phyloP scores from a whole-genome alignment of 2,888 invertebrate genomes.

The Athripsodes cinereus region DNA sequence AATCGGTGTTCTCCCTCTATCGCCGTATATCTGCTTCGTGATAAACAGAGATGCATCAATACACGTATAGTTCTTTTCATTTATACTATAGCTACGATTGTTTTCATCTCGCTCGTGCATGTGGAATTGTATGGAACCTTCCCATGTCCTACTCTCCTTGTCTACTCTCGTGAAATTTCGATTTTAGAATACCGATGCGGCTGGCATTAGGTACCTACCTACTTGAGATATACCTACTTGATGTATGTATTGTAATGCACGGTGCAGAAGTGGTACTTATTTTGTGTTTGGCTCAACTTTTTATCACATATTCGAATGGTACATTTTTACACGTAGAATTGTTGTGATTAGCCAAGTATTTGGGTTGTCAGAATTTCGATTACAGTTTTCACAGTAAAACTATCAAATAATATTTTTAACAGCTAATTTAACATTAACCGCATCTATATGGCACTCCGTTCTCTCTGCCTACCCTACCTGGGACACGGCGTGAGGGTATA shows the following conservation, averaged over 20 bases:
- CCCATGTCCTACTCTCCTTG: constrained; percentile 5
- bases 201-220: constrained; percentile 3
- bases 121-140: not conserved
- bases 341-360: too few species aligned
- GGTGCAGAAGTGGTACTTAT: too few species aligned
- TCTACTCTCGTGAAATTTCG: constrained; percentile 15
- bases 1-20: not conserved
- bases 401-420: too few species aligned
- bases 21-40: not conserved
- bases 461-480: too few species aligned
- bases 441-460: too few species aligned
- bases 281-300: too few species aligned
- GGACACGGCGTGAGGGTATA: too few species aligned
- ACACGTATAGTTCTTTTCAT: not conserved
- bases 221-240: not conserved
- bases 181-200: constrained; percentile 18
- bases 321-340: too few species aligned
- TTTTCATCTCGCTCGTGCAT: not conserved
- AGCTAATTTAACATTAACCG: too few species aligned
- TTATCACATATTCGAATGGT: too few species aligned
- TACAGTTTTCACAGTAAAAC: too few species aligned
- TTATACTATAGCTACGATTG: not conserved
- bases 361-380: too few species aligned
- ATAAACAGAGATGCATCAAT: not conserved
- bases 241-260: not conserved